These are phyloP conservation scores for Megaceryle torquata DNA, from an alignment of 2,113 vertebrate species.

Conservation along the genomic window DNA sequence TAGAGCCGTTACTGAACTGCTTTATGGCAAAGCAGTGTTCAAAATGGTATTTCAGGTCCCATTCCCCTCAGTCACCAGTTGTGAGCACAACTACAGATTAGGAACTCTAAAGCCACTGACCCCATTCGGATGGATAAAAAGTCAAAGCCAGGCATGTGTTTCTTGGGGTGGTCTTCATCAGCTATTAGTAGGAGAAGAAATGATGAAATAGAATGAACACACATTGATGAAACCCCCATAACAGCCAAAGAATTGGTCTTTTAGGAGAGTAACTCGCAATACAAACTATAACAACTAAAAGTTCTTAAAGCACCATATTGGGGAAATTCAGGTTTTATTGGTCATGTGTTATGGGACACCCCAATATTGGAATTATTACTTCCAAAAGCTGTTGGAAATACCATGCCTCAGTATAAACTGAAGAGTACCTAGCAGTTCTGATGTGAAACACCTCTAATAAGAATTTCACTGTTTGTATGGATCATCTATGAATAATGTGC, in stretches of 20 bases:
- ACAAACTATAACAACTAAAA: not conserved
- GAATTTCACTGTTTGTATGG: not conserved
- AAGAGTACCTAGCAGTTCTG: not conserved
- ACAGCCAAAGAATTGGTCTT: not conserved
- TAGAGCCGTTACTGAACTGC: not conserved
- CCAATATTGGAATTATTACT: not conserved
- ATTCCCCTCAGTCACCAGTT: not conserved
- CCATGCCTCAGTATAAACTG: not conserved
- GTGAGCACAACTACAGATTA: not conserved
- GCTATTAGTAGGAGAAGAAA: not conserved
- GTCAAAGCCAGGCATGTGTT: not conserved
- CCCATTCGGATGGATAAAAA: not conserved
- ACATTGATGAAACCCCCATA: not conserved
- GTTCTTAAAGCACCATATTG: not conserved
- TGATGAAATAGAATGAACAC: not conserved
- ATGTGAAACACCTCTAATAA: not conserved
- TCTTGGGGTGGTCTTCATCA: not conserved
- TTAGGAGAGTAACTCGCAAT: not conserved
- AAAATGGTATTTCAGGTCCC: not conserved
- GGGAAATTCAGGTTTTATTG: not conserved
- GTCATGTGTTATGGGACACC: not conserved
- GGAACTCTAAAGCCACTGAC: not conserved
- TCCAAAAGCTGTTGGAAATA: not conserved
- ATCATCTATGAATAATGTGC: accelerated
- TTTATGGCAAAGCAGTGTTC: not conserved